phyloP scores from a whole-genome alignment of 2,113 vertebrate species.

The Octodon degus region DNA sequence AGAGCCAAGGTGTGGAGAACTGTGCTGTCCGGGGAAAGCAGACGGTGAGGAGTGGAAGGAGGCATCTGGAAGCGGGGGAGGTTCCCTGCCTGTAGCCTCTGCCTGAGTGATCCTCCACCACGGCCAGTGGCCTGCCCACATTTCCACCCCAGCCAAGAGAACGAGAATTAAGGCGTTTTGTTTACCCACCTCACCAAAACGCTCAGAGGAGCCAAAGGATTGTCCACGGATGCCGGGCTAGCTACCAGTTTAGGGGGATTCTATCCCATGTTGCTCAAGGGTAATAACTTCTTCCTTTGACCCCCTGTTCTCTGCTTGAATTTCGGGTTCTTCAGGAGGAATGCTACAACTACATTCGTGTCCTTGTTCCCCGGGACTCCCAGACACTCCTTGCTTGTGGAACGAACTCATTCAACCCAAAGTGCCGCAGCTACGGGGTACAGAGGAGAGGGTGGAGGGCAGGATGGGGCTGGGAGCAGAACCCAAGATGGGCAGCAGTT shows the following conservation, averaged over 20 bases:
- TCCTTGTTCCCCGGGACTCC: constrained; percentile 93
- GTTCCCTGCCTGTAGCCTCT: background rate
- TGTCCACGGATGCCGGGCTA: background rate
- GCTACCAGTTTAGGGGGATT: background rate
- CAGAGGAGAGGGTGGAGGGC: background rate
- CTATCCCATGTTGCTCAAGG: background rate
- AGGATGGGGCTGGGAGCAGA: background rate
- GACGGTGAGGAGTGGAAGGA: constrained; percentile 75
- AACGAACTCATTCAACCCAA: constrained; percentile 95
- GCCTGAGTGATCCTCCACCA: background rate
- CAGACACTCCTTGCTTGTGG: constrained; percentile 94
- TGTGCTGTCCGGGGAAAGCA: constrained; percentile 85
- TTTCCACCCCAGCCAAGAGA: background rate
- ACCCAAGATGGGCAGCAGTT: background rate
- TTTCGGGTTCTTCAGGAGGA: constrained; percentile 88
- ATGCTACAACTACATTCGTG: constrained; percentile 97
- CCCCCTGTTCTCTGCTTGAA: constrained; percentile 38
- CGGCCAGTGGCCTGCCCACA: background rate
- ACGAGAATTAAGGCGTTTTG: background rate
- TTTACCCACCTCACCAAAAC: background rate
- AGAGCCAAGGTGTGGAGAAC: constrained; percentile 83
- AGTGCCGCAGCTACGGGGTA: constrained; percentile 96
- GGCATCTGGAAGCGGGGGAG: background rate
- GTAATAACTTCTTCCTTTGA: background rate
- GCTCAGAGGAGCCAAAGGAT: background rate